These are phyloP conservation scores for Melanophora roralis DNA, from an alignment of 2,888 invertebrate genomes.

Conservation along the genomic window DNA sequence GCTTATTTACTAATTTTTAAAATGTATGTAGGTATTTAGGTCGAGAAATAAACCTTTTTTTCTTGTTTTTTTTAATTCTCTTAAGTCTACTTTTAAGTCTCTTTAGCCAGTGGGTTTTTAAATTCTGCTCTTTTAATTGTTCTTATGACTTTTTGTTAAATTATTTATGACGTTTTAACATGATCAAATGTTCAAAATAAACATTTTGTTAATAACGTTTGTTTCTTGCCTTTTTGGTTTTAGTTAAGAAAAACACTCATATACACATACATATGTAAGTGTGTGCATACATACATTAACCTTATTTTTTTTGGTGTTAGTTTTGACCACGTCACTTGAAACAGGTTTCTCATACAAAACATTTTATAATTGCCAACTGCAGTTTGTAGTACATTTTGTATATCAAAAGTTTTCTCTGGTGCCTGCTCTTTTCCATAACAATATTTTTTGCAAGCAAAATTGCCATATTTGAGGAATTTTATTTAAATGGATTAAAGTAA, in stretches of 20 bases:
- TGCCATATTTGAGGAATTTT: too few relatives aligned
- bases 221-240: too few relatives aligned
- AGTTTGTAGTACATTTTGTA: slow-evolving; percentile 23
- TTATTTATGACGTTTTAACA: background rate
- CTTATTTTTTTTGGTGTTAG: background rate
- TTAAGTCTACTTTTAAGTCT: background rate
- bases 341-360: slow-evolving; percentile 44
- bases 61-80: background rate
- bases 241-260: too few relatives aligned
- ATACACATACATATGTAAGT: background rate
- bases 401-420: slow-evolving; percentile 8
- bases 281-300: background rate
- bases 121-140: background rate
- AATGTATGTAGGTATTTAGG: background rate
- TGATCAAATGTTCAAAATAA: background rate
- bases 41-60: too few relatives aligned
- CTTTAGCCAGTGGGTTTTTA: too few relatives aligned
- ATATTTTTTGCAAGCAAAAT: too few relatives aligned
- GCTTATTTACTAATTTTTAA: too few relatives aligned
- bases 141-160: background rate
- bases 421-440: background rate
- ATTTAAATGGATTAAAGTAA: too few relatives aligned
- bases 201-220: background rate
- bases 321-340: slow-evolving; percentile 58
- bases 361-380: background rate